phyloP scores from a whole-genome alignment of 2,888 invertebrate genomes.

The Platycheirus albimanus region DNA sequence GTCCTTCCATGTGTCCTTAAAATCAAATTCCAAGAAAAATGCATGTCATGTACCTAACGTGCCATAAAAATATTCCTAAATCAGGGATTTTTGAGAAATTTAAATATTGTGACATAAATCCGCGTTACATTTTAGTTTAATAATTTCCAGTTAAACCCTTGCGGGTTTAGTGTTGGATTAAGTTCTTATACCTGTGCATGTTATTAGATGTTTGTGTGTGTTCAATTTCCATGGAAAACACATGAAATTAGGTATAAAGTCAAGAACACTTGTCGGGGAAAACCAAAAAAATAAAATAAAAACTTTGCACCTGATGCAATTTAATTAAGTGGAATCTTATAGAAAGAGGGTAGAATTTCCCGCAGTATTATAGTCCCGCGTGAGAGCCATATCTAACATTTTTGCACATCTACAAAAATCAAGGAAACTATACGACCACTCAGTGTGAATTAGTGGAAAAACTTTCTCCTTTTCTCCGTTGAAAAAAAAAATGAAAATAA shows the following conservation, averaged over 20 bases:
- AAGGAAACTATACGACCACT: neutral
- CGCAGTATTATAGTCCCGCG: no score
- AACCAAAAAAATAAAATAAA: no score
- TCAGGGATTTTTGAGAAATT: no score
- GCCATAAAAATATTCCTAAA: no score
- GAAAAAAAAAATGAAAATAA: no score
- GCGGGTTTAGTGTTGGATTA: neutral
- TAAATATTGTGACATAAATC: neutral
- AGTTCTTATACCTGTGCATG: neutral
- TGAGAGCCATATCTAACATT: no score
- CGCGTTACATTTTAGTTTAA: neutral
- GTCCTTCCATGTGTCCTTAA: no score
- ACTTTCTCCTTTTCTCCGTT: no score
- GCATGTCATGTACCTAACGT: no score
- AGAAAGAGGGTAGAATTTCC: neutral
- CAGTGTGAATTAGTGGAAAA: no score
- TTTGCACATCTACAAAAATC: neutral
- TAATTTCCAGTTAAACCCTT: neutral
- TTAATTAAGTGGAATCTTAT: neutral
- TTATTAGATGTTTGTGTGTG: neutral
- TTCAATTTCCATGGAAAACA: neutral
- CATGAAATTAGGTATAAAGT: neutral
- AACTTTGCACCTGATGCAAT: constrained; percentile 8
- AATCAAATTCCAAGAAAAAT: no score
- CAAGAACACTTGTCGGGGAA: constrained; percentile 13